Conservation (phyloP, 2,888 invertebrate species). For the Schrankia costaestrigalis region DNA sequence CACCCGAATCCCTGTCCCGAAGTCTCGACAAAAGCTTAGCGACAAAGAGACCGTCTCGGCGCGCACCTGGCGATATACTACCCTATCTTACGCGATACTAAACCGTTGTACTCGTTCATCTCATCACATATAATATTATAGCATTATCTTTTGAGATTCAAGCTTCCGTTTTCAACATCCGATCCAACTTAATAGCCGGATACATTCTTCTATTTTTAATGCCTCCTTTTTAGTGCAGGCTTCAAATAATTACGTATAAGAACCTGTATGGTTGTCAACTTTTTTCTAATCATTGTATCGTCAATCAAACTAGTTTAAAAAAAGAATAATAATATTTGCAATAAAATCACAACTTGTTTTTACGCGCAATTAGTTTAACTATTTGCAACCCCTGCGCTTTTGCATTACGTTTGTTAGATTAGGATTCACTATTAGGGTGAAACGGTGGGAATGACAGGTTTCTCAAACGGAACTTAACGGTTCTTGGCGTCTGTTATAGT, state of each 20-base stretch:
- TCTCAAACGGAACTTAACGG: constrained; percentile 76
- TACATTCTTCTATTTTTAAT: constrained; percentile 16
- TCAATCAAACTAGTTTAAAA: no score
- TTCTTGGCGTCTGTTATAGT: constrained; percentile 69
- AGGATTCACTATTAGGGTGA: constrained; percentile 50
- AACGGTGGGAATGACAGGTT: constrained; percentile 63
- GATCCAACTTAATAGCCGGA: constrained; percentile 28
- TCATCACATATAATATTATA: constrained; percentile 43
- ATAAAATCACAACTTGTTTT: constrained; percentile 59
- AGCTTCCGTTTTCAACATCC: constrained; percentile 53
- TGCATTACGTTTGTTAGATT: constrained; percentile 45
- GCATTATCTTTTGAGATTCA: constrained; percentile 37
- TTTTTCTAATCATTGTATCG: no score
- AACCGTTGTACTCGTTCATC: constrained; percentile 36
- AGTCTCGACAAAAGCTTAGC: constrained; percentile 55
- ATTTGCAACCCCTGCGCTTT: constrained; percentile 76
- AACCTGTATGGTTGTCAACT: no score
- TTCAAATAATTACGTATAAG: no score
- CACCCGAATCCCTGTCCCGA: constrained; percentile 49
- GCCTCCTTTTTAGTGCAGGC: no score
- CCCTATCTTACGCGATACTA: constrained; percentile 63
- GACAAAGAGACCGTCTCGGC: constrained; percentile 56
- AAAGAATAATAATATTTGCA: constrained; percentile 22
- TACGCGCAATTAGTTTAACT: constrained; percentile 61
- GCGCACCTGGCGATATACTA: constrained; percentile 67